Conservation (phyloP, 1,140 invertebrate species). For the Spodoptera frugiperda region DNA sequence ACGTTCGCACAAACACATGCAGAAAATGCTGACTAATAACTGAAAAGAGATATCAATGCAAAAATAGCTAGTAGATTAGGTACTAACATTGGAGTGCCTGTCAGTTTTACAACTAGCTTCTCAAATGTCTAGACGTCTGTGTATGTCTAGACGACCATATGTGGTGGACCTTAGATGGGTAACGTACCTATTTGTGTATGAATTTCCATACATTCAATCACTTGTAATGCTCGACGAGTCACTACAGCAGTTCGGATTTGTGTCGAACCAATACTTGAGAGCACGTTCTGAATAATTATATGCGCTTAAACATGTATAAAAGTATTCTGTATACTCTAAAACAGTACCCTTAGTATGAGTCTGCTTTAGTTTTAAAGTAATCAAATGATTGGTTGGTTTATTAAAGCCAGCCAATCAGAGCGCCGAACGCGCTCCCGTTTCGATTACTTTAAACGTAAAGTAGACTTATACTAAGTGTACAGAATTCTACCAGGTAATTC, state of each 20-base stretch:
- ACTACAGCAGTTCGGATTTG: constrained; percentile 11
- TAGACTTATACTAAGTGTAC: too few relatives aligned
- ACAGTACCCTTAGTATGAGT: too few relatives aligned
- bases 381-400: too few relatives aligned
- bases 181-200: constrained; percentile 29
- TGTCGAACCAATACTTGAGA: constrained; percentile 13
- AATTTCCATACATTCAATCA: constrained; percentile 17
- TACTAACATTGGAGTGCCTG: background rate
- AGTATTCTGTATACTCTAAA: background rate
- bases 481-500: background rate
- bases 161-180: constrained; percentile 21
- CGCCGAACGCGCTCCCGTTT: too few relatives aligned
- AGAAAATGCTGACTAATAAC: background rate
- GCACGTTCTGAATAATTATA: constrained; percentile 18
- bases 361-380: too few relatives aligned
- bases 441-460: too few relatives aligned
- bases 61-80: background rate
- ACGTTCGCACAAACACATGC: background rate
- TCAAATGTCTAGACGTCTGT: constrained; percentile 29
- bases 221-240: constrained; percentile 12
- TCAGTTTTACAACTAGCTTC: constrained; percentile 22
- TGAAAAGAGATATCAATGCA: background rate
- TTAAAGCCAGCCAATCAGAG: too few relatives aligned
- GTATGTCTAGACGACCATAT: constrained; percentile 19
- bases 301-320: too few relatives aligned